These are phyloP conservation scores for Setipinna tenuifilis DNA, from an alignment of 2,797 vertebrate species.

Conservation along the genomic window DNA sequence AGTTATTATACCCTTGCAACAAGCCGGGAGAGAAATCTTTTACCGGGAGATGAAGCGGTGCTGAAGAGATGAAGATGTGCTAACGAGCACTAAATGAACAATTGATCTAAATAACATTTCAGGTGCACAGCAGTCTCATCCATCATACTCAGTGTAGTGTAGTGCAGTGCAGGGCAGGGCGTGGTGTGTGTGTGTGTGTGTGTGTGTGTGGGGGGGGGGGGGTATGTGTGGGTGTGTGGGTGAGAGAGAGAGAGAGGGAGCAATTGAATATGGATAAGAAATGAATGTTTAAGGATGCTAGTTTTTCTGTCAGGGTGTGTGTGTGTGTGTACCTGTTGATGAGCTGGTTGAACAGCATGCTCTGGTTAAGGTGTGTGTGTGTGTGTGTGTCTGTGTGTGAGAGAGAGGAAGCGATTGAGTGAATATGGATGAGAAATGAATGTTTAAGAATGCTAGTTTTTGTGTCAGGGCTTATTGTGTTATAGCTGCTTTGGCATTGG, in stretches of 20 bases:
- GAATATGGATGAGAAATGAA: background rate
- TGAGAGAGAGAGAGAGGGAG: background rate
- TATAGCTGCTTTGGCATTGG: no score
- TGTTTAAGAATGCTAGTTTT: no score
- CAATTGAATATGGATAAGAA: background rate
- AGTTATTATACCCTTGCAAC: slow-evolving; percentile 43
- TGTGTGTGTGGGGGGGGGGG: background rate
- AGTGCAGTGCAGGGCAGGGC: background rate
- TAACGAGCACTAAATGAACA: slow-evolving; percentile 43
- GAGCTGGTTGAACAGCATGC: no score
- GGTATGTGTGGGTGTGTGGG: background rate
- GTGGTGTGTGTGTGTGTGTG: background rate
- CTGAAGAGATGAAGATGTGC: slow-evolving; percentile 38
- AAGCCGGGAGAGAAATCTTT: background rate
- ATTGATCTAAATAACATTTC: slow-evolving; percentile 42
- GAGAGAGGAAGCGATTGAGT: background rate
- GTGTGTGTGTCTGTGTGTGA: background rate
- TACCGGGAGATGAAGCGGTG: slow-evolving; percentile 35
- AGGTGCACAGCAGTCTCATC: slow-evolving; percentile 29
- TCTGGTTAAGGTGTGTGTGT: no score
- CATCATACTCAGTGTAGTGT: slow-evolving; percentile 23
- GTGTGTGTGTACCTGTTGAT: background rate
- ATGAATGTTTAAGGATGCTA: background rate
- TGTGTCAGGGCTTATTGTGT: no score
- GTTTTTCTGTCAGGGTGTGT: background rate